These are phyloP conservation scores for Muscidifurax raptorellus DNA, from an alignment of 1,140 invertebrate species.

Conservation along the genomic window DNA sequence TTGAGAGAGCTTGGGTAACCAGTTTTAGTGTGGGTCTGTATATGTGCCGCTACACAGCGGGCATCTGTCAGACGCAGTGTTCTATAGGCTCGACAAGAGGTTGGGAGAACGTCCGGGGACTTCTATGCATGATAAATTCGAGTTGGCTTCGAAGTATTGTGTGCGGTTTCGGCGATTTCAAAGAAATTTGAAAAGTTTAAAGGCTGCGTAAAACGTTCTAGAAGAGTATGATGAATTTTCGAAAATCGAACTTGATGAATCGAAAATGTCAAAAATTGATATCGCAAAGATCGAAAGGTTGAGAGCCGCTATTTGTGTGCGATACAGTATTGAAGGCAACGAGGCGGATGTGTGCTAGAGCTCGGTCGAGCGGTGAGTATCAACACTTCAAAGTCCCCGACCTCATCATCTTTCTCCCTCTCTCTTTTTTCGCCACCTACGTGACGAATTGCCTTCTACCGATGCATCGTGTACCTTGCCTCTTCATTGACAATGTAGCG, in stretches of 20 bases:
- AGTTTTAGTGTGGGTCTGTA: conserved; percentile 14
- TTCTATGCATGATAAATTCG: conserved; percentile 14
- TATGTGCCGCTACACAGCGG: conserved; percentile 7
- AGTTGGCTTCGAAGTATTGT: neutral
- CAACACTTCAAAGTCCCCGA: conserved; percentile 48
- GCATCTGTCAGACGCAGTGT: conserved; percentile 46
- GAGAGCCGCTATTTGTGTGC: neutral
- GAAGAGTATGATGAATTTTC: too few relatives aligned
- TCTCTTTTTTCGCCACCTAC: conserved; percentile 34
- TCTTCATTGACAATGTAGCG: conserved; percentile 26
- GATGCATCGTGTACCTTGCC: neutral
- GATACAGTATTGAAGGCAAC: conserved; percentile 40
- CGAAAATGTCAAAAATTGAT: neutral
- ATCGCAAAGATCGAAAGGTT: neutral
- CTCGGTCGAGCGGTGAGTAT: conserved; percentile 47
- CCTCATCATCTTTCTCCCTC: neutral
- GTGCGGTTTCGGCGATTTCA: neutral
- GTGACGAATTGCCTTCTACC: conserved; percentile 36
- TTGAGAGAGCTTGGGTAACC: neutral
- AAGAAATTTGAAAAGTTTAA: neutral
- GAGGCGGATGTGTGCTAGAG: neutral
- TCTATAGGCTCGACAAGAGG: conserved; percentile 11
- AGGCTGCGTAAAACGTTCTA: too few relatives aligned
- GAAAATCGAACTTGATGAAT: too few relatives aligned
- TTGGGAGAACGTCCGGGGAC: conserved; percentile 5